Percentiles rank a stretch among this genome's conserved stretches.
phyloP scores from a whole-genome alignment of 2,113 vertebrate species.

The Nycticryphes semicollaris region DNA sequence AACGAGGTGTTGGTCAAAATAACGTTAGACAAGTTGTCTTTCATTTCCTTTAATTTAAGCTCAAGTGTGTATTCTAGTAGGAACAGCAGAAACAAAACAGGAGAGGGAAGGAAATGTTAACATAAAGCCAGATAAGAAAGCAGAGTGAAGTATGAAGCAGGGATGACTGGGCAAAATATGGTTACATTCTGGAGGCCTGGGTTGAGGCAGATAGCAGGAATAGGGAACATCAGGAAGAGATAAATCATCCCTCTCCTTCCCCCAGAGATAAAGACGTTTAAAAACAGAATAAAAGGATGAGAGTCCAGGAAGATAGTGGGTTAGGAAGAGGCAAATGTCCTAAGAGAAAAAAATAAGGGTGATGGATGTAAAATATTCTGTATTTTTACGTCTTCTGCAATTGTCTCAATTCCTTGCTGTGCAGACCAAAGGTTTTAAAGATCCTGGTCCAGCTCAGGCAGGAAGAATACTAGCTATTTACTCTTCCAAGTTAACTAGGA shows the following conservation, averaged over 20 bases:
- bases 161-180: neutral
- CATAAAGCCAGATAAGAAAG: conserved; percentile 30
- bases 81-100: neutral
- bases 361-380: neutral
- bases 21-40: neutral
- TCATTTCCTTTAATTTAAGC: neutral
- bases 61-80: neutral
- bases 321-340: neutral
- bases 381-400: neutral
- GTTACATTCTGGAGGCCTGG: neutral
- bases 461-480: neutral
- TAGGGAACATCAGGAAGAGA: conserved; percentile 24
- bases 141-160: neutral
- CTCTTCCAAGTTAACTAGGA: neutral
- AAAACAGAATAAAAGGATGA: conserved; percentile 22
- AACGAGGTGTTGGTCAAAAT: neutral
- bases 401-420: neutral
- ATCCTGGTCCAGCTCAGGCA: neutral
- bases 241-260: conserved; percentile 16
- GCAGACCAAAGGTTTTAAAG: neutral
- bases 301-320: neutral
- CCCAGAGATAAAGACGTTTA: neutral
- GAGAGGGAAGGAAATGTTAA: conserved; percentile 21
- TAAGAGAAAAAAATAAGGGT: neutral
- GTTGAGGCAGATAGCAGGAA: conserved; percentile 10